Evolutionary conservation across 2,888 invertebrate species (phyloP), one percentile per base, ranked within the genome.

Genomic region (Acleris sparsana): DNA sequence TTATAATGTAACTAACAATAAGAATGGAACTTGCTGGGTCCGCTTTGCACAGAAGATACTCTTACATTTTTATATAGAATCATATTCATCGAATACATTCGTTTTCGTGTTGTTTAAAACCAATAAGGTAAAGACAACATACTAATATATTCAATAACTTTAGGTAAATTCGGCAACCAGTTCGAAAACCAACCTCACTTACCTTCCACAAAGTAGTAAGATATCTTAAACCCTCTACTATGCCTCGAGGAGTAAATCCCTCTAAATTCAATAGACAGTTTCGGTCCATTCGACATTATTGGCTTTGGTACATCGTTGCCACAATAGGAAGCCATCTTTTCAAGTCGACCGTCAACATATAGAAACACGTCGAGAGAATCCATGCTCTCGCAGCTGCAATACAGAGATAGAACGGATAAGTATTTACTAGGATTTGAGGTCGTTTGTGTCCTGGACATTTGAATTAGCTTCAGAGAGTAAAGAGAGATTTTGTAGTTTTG

Each of bases 251-350:
- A 96, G 80, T 94, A 93, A 71, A 95, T 93, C 53, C 97, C 97
- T 69, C 95, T 94, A 83, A 98, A 98, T 86, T 97, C 97, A 51
- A 99, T 89, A 73, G 96, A 95, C 82, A 99, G 92, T 78, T 96
- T 94, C 66, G 97, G 96, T 71, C 97, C 97, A 83, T 96, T 97
- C 72, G 98, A 98, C 98, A 99, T 99, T 78, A 99, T 94, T 74
- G 97, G 97, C 77, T 96, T 96, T 9, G 98, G 98, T 74, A 95
- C 87, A 69, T 95, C 95, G 69, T 93, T 94, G 13, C 97, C 98
- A 85, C 99, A 99, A 83, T 97, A 97, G 57, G 96, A 96, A 80
- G 97, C 97, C 80, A 98, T 96, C 84, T 97, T 95, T 83, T 97
- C 97, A 86, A 96, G 95, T 76, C 97, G 94, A 3, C 97, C 97